A percentile compares a stretch with the other conserved stretches of the same genome.
Evolutionary conservation across 2,888 invertebrate species (phyloP).

Genomic region (Odontothrips loti): DNA sequence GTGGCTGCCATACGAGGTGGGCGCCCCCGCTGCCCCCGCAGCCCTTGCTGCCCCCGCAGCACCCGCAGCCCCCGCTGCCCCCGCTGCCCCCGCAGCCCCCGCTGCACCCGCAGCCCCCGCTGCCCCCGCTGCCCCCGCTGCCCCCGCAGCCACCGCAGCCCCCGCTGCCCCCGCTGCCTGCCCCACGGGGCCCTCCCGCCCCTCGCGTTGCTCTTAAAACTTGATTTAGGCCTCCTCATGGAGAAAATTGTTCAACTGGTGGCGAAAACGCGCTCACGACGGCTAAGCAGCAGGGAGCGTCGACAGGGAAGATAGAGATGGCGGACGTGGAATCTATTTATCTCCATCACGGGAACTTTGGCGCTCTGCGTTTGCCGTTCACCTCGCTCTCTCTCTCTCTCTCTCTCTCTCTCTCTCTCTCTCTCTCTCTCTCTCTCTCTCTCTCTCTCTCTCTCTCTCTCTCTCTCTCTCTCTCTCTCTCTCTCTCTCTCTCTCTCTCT

Average conservation of each 20-base stretch:
- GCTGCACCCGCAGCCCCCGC: background rate
- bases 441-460: background rate
- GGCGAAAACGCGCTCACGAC: conserved; percentile 2
- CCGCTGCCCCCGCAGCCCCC: background rate
- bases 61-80: background rate
- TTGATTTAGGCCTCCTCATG: conserved; percentile 16
- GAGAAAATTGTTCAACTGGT: conserved; percentile 24
- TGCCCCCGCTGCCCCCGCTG: too few species aligned
- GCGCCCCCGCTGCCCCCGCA: too few species aligned
- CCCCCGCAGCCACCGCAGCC: too few species aligned
- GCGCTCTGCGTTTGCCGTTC: background rate
- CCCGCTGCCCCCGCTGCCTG: background rate
- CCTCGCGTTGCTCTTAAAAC: conserved; percentile 10
- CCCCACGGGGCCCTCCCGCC: background rate
- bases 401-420: background rate
- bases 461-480: too few species aligned
- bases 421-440: background rate
- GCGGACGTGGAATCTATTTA: background rate
- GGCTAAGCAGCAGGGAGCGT: background rate
- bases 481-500: too few species aligned
- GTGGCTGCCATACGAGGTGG: too few species aligned
- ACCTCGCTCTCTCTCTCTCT: too few species aligned
- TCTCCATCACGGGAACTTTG: background rate
- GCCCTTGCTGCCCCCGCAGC: too few species aligned
- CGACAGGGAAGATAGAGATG: background rate